These are phyloP conservation scores for Temnothorax unifasciatus DNA, from an alignment of 2,888 invertebrate genomes.

Conservation along the genomic window DNA sequence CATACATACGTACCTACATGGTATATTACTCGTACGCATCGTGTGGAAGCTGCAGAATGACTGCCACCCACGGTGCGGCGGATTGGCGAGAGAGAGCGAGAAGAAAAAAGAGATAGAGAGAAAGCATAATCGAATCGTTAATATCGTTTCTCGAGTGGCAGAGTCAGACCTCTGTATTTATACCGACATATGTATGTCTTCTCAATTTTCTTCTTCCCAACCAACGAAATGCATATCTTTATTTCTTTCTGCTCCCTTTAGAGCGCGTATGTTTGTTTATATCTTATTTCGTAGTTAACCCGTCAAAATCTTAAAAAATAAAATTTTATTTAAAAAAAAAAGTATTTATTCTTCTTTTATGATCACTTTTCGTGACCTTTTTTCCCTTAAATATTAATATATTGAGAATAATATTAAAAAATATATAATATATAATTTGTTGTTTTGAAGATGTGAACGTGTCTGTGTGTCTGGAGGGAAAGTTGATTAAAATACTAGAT, in stretches of 20 bases:
- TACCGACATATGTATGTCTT: background rate
- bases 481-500: background rate
- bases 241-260: background rate
- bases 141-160: conserved; percentile 21
- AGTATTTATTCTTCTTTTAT: background rate
- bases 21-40: background rate
- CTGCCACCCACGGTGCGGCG: conserved; percentile 30
- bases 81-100: conserved; percentile 8
- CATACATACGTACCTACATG: background rate
- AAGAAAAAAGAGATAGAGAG: conserved; percentile 40
- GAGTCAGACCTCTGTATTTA: conserved; percentile 1
- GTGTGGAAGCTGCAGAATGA: conserved; percentile 21
- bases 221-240: background rate
- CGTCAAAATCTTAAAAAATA: background rate
- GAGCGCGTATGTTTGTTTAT: background rate
- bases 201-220: conserved; percentile 25
- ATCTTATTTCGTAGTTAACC: background rate
- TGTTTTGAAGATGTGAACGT: background rate
- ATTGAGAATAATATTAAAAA: background rate
- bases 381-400: background rate
- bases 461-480: background rate
- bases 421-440: background rate
- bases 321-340: background rate
- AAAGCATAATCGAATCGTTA: conserved; percentile 48
- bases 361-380: background rate